A percentile compares a stretch with the other conserved stretches of the same genome.
Evolutionary conservation across 1,140 invertebrate genomes (phyloP).

Genomic region (Hyphantria cunea): DNA sequence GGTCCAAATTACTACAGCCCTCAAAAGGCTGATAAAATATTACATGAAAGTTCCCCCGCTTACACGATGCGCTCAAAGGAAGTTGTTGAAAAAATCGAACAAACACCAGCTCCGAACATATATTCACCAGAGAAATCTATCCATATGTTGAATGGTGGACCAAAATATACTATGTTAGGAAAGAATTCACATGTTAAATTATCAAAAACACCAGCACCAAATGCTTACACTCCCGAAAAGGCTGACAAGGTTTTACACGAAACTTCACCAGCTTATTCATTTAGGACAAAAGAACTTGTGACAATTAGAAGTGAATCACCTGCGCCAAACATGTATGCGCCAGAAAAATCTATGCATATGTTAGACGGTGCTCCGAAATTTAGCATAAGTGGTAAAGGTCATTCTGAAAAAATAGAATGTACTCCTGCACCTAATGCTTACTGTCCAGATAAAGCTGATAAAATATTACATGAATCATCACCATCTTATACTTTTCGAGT

Average conservation of each 20-base stretch:
- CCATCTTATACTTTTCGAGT: conserved; percentile 88
- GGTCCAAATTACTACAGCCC: conserved; percentile 83
- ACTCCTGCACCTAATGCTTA: conserved; percentile 89
- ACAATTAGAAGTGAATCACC: conserved; percentile 84
- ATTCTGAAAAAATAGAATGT: conserved; percentile 71
- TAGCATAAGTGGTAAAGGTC: conserved; percentile 83
- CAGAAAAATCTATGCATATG: conserved; percentile 84
- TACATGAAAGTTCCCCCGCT: conserved; percentile 79
- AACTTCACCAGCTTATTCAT: conserved; percentile 79
- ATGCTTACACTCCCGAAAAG: conserved; percentile 88
- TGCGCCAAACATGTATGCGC: conserved; percentile 85
- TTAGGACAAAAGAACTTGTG: conserved; percentile 76
- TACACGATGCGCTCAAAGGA: conserved; percentile 80
- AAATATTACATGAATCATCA: conserved; percentile 83
- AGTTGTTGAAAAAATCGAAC: conserved; percentile 70
- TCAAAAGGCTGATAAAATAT: conserved; percentile 83
- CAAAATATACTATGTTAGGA: conserved; percentile 87
- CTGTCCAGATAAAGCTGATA: conserved; percentile 87
- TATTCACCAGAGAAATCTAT: conserved; percentile 88
- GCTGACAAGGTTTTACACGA: conserved; percentile 81
- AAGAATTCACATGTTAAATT: conserved; percentile 79
- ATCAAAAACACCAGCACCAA: conserved; percentile 87
- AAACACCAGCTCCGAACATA: conserved; percentile 82
- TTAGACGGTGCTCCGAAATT: conserved; percentile 83
- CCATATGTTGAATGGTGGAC: conserved; percentile 84